Base-by-base conservation (phyloP, 2,113 vertebrate species). In the Oreochromis niloticus region DNA sequence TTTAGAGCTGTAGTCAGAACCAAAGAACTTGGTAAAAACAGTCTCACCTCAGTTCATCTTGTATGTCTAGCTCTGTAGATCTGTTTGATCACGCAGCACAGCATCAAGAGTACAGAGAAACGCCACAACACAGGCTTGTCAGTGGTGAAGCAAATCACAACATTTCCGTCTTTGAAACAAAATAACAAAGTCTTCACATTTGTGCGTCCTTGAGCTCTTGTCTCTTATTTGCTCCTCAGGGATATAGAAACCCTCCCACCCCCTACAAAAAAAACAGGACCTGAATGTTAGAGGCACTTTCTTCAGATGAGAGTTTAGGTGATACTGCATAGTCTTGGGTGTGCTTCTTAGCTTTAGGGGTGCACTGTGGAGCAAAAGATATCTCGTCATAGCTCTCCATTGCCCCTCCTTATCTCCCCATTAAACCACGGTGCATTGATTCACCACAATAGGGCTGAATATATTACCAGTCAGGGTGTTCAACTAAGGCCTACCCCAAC, bases 381-480 rank as follows among this genome's bases (percentile, higher is more conserved):
- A 43, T 83, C 85, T 86, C 59, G 43, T 90, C 82, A 86, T 73
- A 50, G 84, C 83, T 78, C 54, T 81, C 81, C 22, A 34, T 30
- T 46, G 39, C 89, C 92, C 91, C 92, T 85, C 90, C 91, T 89
- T 78, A 39, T 63, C 82, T 61, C 85, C 91, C 90, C 85, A 96
- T 96, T 96, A 96, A 90, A 78, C 88, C 93, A 94, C 43, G 95
- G 91, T 94, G 95, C 96, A 96, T 95, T 96, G 95, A 94, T 89
- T 96, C 83, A 41, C 78, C 87, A 97, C 96, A 97, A 97, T 94
- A 95, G 95, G 52, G 63, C n/a, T 16, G 96, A 94, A 97, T 97
- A 96, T 88, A 96, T 97, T 96, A 96, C 88, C 86, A 87, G 63
- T 50, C 66, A 84, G 81, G 56, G 91, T 91, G 88, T 91, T 93